These are phyloP conservation scores for Xenops minutus DNA, from an alignment of 2,797 vertebrate species.

Conservation along the genomic window DNA sequence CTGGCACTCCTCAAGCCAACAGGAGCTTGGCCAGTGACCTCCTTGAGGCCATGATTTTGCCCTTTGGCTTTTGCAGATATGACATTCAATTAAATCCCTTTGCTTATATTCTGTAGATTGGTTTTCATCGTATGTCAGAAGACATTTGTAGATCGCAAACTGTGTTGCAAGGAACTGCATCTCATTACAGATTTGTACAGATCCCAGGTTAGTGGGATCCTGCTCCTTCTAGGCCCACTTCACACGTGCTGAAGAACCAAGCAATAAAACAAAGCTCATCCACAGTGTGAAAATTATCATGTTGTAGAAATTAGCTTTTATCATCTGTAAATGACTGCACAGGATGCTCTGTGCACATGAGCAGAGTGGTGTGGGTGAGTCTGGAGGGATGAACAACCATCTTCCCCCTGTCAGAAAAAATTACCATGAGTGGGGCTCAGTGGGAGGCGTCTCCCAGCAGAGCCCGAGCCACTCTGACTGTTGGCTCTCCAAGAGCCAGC, in stretches of 20 bases:
- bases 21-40: background rate
- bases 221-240: background rate
- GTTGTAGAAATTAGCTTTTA: background rate
- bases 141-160: background rate
- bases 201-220: background rate
- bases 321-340: background rate
- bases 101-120: background rate
- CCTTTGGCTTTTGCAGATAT: background rate
- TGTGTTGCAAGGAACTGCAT: background rate
- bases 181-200: background rate
- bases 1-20: background rate
- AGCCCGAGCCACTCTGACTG: background rate
- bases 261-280: background rate
- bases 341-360: background rate
- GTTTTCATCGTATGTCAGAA: background rate
- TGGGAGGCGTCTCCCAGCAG: accelerated
- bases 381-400: background rate
- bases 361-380: background rate
- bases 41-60: background rate
- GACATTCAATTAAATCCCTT: conserved; percentile 16
- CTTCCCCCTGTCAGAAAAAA: background rate
- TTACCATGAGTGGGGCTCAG: background rate
- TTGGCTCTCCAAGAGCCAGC: background rate
- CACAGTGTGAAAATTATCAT: background rate
- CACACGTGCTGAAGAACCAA: background rate